Conservation (phyloP, 2,797 vertebrate genomes). For the Urophycis tenuis region DNA sequence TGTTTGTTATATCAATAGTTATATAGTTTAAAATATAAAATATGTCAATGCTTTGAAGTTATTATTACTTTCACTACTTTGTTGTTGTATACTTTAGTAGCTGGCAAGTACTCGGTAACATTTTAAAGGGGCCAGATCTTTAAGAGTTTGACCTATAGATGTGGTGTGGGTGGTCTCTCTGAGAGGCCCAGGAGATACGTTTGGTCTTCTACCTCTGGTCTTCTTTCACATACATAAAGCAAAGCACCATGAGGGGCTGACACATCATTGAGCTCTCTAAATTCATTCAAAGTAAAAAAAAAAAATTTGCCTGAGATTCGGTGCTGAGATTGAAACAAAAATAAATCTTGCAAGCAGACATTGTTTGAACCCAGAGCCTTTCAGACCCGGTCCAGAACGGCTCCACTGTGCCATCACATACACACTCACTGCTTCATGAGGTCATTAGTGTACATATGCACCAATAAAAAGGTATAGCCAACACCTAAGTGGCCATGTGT, state of each 20-base stretch:
- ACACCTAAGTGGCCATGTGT: conserved; percentile 35
- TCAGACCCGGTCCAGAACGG: neutral
- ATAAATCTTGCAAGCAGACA: neutral
- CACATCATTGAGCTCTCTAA: neutral
- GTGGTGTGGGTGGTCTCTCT: neutral
- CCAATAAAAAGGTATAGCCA: conserved; percentile 27
- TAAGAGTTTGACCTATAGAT: neutral
- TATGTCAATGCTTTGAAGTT: neutral
- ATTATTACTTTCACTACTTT: neutral
- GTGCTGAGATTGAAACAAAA: neutral
- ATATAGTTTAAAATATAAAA: neutral
- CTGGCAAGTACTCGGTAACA: neutral
- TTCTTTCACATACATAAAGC: neutral
- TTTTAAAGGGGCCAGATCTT: neutral
- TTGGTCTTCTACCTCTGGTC: neutral
- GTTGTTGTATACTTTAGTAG: neutral
- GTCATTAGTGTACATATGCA: conserved; percentile 44
- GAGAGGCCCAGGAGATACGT: neutral
- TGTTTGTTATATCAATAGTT: no score
- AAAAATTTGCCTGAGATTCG: neutral
- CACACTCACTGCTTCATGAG: conserved; percentile 24
- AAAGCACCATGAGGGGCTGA: neutral
- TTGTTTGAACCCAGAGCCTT: neutral
- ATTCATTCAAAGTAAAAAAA: no score
- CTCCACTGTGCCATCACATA: neutral